Conservation (phyloP, 2,113 vertebrate genomes). For the Beaufortia kweichowensis region DNA sequence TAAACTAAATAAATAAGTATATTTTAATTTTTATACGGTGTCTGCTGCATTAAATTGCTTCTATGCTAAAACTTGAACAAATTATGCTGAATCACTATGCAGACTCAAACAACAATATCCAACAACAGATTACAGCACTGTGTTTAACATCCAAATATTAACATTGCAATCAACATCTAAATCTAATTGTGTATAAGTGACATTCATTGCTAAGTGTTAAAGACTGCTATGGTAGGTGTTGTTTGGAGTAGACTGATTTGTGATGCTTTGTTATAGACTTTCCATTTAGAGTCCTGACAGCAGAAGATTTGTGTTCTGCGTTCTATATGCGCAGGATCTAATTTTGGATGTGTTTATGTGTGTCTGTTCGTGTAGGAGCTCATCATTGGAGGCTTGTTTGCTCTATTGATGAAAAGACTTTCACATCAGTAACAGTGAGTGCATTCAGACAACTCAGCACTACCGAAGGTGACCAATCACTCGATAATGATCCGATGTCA, state of each 20-base stretch:
- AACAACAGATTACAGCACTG: slow-evolving; percentile 39
- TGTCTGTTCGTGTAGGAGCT: slow-evolving; percentile 19
- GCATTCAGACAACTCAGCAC: slow-evolving; percentile 28
- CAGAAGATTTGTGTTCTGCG: slow-evolving; percentile 12
- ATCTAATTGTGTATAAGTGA: slow-evolving; percentile 51
- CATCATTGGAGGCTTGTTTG: background rate
- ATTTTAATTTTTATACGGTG: too few relatives aligned
- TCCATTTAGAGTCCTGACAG: slow-evolving; percentile 26
- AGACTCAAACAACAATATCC: slow-evolving; percentile 30
- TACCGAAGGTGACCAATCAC: slow-evolving; percentile 32
- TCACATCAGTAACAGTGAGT: slow-evolving; percentile 11
- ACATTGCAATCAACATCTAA: slow-evolving; percentile 55
- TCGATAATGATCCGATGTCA: slow-evolving; percentile 35
- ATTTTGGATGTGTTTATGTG: slow-evolving; percentile 1
- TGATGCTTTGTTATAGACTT: slow-evolving; percentile 37
- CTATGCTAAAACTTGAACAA: background rate
- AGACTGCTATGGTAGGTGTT: slow-evolving; percentile 15
- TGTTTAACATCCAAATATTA: slow-evolving; percentile 46
- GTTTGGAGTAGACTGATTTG: slow-evolving; percentile 40
- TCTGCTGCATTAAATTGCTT: too few relatives aligned
- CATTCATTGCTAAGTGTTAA: slow-evolving; percentile 42
- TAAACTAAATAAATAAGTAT: too few relatives aligned
- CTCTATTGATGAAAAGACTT: slow-evolving; percentile 7
- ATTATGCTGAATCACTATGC: background rate
- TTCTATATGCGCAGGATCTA: slow-evolving; percentile 24